Base-by-base conservation (phyloP, 2,797 vertebrate genomes). In the Halcyon chelicuti region DNA sequence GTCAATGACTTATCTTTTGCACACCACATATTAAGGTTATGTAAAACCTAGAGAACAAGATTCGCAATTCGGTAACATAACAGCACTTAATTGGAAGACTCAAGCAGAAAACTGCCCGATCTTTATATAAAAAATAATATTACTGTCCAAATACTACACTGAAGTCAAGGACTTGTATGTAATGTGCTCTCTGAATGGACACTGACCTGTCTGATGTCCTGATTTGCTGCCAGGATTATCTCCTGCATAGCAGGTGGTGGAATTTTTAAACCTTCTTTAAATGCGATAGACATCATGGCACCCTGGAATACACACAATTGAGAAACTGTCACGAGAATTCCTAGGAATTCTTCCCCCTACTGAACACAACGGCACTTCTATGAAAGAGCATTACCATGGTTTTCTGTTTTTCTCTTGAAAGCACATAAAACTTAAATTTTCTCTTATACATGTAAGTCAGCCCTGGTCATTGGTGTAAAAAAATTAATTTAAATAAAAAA, bases 1-100 rank as follows among this genome's bases (percentile, higher is more conserved):
- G 99, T 99, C 97, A 99, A 94, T n/a, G 98, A 98, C 90, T 99
- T 99, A 94, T 98, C 98, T 94, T 97, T 99, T 60, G 98, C 98
- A 61, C 99, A 99, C 99, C 99, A 99, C 99, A 99, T 99, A 95
- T 99, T 99, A 84, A 99, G 98, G 96, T 99, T 99, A 97, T 99
- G 99, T 70, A 99, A 98, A 93, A 99, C 98, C 99, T 99, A 14
- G 65, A 77, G 40, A 70, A 89, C 5, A 83, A 74, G 72, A 87
- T 35, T 20, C 25, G 90, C 19, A 62, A 5, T 39, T 35, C 61
- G 33, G 35, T 67, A 92, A 33, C 35, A 9, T 40, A 73, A 51
- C 0, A 65, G 14, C 46, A 86, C 52, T 81, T 55, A 88, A 86
- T 63, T 14, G 25, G 51, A 92, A 89, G 40, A 37, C 22, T 49